Percentiles rank a stretch among this genome's conserved stretches.
phyloP scores from a whole-genome alignment of 2,888 invertebrate species.

The Lymantria dispar region DNA sequence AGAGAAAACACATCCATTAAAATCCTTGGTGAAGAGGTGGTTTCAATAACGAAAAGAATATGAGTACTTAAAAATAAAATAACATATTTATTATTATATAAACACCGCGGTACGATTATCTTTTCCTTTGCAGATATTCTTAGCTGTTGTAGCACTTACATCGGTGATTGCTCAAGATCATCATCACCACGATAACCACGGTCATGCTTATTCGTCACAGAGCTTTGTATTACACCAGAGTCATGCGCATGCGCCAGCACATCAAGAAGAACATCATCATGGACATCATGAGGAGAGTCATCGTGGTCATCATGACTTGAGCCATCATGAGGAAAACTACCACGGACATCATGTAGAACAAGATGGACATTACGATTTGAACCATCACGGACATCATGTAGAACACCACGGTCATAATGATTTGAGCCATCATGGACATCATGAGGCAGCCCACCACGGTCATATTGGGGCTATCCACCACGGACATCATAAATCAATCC shows the following conservation, averaged over 20 bases:
- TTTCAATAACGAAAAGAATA: no score
- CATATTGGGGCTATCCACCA: background rate
- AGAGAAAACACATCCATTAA: no score
- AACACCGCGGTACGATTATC: no score
- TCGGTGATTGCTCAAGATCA: background rate
- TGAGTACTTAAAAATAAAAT: no score
- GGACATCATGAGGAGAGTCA: background rate
- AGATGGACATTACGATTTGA: background rate
- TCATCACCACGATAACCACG: background rate
- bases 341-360: background rate
- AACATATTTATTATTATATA: no score
- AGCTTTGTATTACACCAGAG: conserved; percentile 3
- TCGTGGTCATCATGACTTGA: background rate
- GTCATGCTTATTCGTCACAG: background rate
- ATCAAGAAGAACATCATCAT: background rate
- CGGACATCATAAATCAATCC: background rate
- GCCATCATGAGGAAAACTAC: background rate
- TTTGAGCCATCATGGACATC: background rate
- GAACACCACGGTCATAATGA: background rate
- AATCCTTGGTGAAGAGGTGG: no score
- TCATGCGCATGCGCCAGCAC: background rate
- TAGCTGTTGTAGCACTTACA: background rate
- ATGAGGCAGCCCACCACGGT: background rate
- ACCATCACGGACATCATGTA: background rate
- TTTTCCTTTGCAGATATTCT: background rate